These are phyloP conservation scores for Gallinago solitaria DNA, from an alignment of 2,797 vertebrate species.

Conservation along the genomic window DNA sequence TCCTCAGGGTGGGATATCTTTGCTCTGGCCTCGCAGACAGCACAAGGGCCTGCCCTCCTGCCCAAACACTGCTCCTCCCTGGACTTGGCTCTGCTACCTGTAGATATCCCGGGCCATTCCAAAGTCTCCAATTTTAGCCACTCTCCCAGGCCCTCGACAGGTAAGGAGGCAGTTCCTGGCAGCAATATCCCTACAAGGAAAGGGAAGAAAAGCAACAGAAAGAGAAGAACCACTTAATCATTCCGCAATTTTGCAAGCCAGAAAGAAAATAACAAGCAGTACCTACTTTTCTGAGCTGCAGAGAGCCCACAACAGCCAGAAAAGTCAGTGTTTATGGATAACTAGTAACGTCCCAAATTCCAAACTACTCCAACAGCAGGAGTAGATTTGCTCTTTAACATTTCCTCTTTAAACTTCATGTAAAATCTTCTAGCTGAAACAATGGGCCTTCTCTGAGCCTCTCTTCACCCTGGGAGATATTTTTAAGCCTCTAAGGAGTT, in stretches of 20 bases:
- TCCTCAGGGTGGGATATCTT: not conserved
- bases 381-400: not conserved
- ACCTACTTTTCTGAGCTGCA: not conserved
- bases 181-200: conserved; percentile 90
- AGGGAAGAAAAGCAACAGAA: conserved; percentile 27
- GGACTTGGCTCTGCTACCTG: conserved; percentile 80
- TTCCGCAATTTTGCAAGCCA: not conserved
- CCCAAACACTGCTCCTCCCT: not conserved
- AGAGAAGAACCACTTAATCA: not conserved
- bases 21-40: not conserved
- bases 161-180: conserved; percentile 97
- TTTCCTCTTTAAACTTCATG: not conserved
- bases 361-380: not conserved
- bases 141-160: conserved; percentile 89
- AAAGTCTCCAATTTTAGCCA: conserved; percentile 98
- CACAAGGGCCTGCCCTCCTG: not conserved
- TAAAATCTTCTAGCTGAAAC: not conserved
- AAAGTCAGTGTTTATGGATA: not conserved
- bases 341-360: not conserved
- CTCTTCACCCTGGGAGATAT: not conserved
- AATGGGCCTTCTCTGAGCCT: not conserved
- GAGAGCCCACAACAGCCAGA: not conserved
- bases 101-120: conserved; percentile 99
- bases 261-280: not conserved
- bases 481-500: not conserved